A percentile compares a stretch with the other conserved stretches of the same genome.
Evolutionary conservation across 2,113 vertebrate species (phyloP).

Genomic region (Lepus europaeus): DNA sequence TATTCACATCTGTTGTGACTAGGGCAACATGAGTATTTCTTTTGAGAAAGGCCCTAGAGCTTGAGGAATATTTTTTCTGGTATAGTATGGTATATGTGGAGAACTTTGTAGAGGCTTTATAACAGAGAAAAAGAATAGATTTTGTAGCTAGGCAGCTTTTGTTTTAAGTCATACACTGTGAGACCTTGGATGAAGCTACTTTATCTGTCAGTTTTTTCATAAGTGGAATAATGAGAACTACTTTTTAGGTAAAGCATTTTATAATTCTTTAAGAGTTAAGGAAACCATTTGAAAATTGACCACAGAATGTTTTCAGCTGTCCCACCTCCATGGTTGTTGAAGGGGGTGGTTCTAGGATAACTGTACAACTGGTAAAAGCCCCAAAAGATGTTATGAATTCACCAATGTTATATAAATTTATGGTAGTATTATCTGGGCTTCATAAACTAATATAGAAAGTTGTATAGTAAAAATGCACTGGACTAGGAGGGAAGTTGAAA

Average conservation of each 20-base stretch:
- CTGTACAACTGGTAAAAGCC: not conserved
- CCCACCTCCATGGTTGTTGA: not conserved
- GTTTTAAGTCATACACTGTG: not conserved
- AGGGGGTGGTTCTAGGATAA: not conserved
- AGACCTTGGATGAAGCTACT: not conserved
- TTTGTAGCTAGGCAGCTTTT: not conserved
- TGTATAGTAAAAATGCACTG: constrained; percentile 5
- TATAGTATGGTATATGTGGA: not conserved
- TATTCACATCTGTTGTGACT: constrained; percentile 3
- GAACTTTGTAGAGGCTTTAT: not conserved
- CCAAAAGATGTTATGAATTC: not conserved
- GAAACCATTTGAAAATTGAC: constrained; percentile 29
- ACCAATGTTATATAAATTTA: not conserved
- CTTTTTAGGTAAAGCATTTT: not conserved
- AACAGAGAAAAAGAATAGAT: not conserved
- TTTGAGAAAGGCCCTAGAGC: not conserved
- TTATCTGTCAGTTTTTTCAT: constrained; percentile 43
- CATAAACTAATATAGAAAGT: constrained; percentile 48
- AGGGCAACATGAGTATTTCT: not conserved
- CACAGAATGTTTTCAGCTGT: constrained; percentile 1
- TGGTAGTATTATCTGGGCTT: constrained; percentile 32
- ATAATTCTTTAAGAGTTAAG: not conserved
- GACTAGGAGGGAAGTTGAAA: not conserved
- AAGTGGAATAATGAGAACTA: not conserved
- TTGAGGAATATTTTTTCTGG: not conserved